phyloP scores from a whole-genome alignment of 64 coral and sea anemone species.

The Orbicella faveolata region DNA sequence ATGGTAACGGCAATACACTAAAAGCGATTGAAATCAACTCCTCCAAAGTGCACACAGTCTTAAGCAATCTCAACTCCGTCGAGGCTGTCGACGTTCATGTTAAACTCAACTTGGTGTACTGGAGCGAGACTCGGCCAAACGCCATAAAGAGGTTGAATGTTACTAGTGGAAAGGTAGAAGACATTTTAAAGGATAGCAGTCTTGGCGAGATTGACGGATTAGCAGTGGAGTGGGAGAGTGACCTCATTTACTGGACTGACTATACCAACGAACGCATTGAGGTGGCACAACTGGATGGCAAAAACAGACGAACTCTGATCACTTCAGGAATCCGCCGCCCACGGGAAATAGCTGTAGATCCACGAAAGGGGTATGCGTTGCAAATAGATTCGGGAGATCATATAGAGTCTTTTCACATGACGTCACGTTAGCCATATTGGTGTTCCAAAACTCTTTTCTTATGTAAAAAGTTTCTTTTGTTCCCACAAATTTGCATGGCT shows the following conservation, averaged over 20 bases:
- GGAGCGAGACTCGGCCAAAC: conserved; percentile 36
- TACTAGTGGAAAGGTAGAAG: background rate
- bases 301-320: conserved; percentile 35
- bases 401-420: too few species aligned
- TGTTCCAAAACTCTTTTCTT: too few species aligned
- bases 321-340: conserved; percentile 8
- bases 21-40: conserved; percentile 36
- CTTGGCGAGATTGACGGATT: conserved; percentile 58
- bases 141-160: conserved; percentile 38
- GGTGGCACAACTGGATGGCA: conserved; percentile 56
- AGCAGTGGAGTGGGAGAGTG: conserved; percentile 71
- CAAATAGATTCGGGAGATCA: too few species aligned
- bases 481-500: too few species aligned
- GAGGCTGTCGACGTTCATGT: conserved; percentile 48
- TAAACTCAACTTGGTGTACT: conserved; percentile 25
- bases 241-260: conserved; percentile 77
- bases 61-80: conserved; percentile 12
- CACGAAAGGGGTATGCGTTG: background rate
- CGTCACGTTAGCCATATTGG: too few species aligned
- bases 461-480: too few species aligned
- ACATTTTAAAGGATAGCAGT: background rate
- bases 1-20: conserved; percentile 2
- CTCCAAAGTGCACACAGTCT: conserved; percentile 12
- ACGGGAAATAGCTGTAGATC: background rate
- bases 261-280: conserved; percentile 36